These are phyloP conservation scores for Cheilosia urbana DNA, from an alignment of 2,888 invertebrate species.

Conservation along the genomic window DNA sequence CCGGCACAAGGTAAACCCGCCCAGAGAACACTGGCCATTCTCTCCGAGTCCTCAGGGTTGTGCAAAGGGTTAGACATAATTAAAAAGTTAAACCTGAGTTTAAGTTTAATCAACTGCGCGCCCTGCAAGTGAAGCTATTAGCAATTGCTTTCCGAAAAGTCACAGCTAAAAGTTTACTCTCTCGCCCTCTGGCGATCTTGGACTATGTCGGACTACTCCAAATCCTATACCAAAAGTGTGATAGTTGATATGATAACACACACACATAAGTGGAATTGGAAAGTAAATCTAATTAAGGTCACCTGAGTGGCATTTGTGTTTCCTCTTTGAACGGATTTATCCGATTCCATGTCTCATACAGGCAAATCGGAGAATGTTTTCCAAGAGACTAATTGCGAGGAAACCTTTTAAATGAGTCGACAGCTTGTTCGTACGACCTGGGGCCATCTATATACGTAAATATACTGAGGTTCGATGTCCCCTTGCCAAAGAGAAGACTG, in stretches of 20 bases:
- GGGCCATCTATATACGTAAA: background rate
- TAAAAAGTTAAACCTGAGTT: slow-evolving; percentile 80
- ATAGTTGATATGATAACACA: slow-evolving; percentile 24
- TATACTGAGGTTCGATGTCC: background rate
- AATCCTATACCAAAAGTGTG: background rate
- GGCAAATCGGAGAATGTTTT: slow-evolving; percentile 8
- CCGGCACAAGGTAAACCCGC: slow-evolving; percentile 23
- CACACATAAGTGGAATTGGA: slow-evolving; percentile 27
- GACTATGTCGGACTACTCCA: background rate
- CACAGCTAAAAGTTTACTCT: slow-evolving; percentile 3
- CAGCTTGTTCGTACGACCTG: slow-evolving; percentile 1
- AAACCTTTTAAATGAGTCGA: slow-evolving; percentile 43
- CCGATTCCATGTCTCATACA: slow-evolving; percentile 7
- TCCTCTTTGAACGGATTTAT: slow-evolving; percentile 31
- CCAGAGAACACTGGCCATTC: background rate
- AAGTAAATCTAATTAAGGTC: slow-evolving; percentile 55
- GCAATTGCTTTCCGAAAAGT: slow-evolving; percentile 22
- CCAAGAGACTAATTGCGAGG: slow-evolving; percentile 32
- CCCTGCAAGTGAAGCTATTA: slow-evolving; percentile 48
- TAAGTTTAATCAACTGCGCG: slow-evolving; percentile 80
- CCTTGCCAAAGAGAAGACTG: background rate
- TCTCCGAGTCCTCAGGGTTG: background rate
- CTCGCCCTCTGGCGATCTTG: background rate
- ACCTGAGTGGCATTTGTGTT: slow-evolving; percentile 7
- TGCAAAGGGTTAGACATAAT: slow-evolving; percentile 76